Base-by-base conservation (phyloP, 2,113 vertebrate genomes). In the Macquaria ambigua region DNA sequence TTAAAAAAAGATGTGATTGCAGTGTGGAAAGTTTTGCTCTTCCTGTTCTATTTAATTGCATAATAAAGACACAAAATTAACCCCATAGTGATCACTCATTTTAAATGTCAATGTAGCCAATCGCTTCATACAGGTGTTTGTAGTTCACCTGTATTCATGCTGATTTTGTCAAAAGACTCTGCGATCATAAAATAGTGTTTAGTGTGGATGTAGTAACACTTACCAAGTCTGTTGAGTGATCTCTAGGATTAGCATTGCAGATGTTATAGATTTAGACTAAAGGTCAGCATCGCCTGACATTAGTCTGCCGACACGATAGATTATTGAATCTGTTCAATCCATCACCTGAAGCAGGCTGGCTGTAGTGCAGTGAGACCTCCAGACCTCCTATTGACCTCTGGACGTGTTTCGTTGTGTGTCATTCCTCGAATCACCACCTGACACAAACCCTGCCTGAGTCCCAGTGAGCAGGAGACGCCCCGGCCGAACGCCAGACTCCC, bases 371-470 rank as follows among this genome's bases (percentile, higher is more conserved):
- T 0, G 63, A 76, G 48, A 41, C 46, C 61, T 55, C 41, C 39
- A 39, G 55, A 67, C 76, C 74, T 50, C 66, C 61, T 4, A 0
- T 7, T 16, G 61, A n/a, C 37, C 53, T 39, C 59, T 53, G 50
- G 52, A 75, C 1, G 28, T 18, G 63, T 69, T 55, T 56, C 1
- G 14, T 77, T 74, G 25, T 48, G 28, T 34, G 4, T 55, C 28
- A 0, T 31, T 59, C 63, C 62, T 71, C 7, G n/a, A 76, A 28
- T 77, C 43, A n/a, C 1, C 14, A 4, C 21, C 79, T 55, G 59
- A 83, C 37, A 64, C 34, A 18, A 74, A 76, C 55, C 43, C 79
- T 28, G 63, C 79, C 4, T 56, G 84, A 86, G 68, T 55, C 39
- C 16, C 52, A 56, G 66, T 70, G 62, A 80, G 68, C 85, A 48